Conservation (phyloP, 2,113 vertebrate genomes). For the Sclerurus mexicanus region DNA sequence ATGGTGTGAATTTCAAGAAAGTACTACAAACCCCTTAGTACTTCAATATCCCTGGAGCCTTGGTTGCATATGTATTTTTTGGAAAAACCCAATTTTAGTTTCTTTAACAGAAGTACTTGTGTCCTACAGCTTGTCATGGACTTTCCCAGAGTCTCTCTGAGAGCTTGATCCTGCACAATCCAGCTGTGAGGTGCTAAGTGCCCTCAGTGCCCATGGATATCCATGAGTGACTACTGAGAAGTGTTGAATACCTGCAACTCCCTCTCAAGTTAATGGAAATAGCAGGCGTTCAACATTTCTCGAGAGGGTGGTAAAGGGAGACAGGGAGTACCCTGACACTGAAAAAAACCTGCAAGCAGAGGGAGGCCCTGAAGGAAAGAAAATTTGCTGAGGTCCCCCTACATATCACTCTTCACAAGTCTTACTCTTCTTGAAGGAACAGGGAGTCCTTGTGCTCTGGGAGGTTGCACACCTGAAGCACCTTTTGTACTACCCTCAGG, state of each 20-base stretch:
- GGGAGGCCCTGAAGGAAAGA: background rate
- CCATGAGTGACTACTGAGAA: background rate
- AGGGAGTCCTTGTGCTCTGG: background rate
- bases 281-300: background rate
- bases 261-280: background rate
- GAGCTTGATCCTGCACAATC: background rate
- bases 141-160: background rate
- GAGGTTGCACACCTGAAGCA: background rate
- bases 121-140: background rate
- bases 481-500: background rate
- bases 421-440: background rate
- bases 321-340: fast-evolving
- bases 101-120: background rate
- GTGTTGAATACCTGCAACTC: background rate
- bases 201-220: background rate
- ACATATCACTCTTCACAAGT: background rate
- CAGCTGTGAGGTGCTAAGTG: background rate
- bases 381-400: background rate
- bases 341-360: background rate
- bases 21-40: background rate
- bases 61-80: background rate
- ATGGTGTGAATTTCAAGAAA: conserved; percentile 34
- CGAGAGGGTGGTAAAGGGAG: background rate
- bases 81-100: background rate
- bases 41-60: background rate